Percentiles rank a stretch among this genome's conserved stretches.
These are phyloP conservation scores for Hypothenemus hampei DNA, from an alignment of 1,140 invertebrate species.

Conservation along the genomic window DNA sequence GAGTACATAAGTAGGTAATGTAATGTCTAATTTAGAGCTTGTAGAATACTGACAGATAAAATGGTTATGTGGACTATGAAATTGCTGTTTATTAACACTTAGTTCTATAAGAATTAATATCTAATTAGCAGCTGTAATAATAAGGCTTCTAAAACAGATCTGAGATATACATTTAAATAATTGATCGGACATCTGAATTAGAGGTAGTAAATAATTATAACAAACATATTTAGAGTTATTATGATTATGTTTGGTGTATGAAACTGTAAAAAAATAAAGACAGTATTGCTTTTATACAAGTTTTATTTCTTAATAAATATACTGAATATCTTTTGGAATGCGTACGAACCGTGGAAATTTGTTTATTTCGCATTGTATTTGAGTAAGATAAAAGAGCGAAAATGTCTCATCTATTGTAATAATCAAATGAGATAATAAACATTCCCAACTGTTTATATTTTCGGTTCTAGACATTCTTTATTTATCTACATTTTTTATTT, in stretches of 20 bases:
- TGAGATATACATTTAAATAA: not conserved
- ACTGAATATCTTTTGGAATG: not conserved
- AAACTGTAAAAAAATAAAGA: constrained; percentile 17
- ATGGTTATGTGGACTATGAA: too few species aligned
- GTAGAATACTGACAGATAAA: too few species aligned
- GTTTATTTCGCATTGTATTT: not conserved
- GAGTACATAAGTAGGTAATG: too few species aligned
- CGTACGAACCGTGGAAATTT: not conserved
- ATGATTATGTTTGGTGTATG: constrained; percentile 14
- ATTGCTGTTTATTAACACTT: too few species aligned
- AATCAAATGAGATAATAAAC: too few species aligned
- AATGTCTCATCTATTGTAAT: too few species aligned
- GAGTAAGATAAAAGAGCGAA: not conserved
- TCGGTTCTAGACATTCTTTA: not conserved
- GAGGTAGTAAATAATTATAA: not conserved
- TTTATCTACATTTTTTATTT: not conserved
- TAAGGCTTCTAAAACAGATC: not conserved
- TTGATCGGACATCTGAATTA: not conserved
- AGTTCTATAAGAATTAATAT: too few species aligned
- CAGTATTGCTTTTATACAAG: not conserved
- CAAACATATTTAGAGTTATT: not conserved
- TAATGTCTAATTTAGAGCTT: too few species aligned
- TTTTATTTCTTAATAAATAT: not conserved
- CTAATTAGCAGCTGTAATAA: too few species aligned
- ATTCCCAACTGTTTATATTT: too few species aligned